Evolutionary conservation across 2,797 vertebrate species (phyloP), one percentile per base, ranked within the genome.

Genomic region (Amphiprion clarkii): DNA sequence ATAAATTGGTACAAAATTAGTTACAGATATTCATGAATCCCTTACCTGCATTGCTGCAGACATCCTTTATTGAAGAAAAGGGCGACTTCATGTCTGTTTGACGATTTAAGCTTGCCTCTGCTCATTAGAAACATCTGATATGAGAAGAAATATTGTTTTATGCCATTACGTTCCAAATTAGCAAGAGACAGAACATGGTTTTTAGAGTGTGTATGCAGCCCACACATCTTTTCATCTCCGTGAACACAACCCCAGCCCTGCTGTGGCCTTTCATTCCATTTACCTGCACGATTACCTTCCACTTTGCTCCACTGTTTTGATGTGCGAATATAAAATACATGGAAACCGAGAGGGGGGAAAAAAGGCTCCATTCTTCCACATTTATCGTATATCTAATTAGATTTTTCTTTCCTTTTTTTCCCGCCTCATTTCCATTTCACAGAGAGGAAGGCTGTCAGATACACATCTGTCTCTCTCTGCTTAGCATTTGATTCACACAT

Each of bases 401-500:
- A 51, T 67, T 9, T n/a, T 3, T 39, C 16, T 6, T 12, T 16
- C 36, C 29, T 16, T 5, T 51, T 74, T 29, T 74, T 33, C 49
- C 53, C 25, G 31, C 68, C 31, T 76, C 39, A 83, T 85, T 80
- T 82, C 55, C 74, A 83, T 80, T 82, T 86, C 75, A 85, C 31
- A 1, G 23, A 23, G 23, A 23, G 23, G 23, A 23, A 70, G 60
- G 49, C 71, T 49, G 66, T 71, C 36, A 57, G 49, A 73, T 61
- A 36, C 0, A 1, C 51, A 51, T 76, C 42, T 56, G 33, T 60
- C 40, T 48, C 48, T 61, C 29, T 52, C 70, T 79, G 72, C 46
- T 85, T 71, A 68, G 71, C 66, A 82, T 88, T 80, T 83, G 17
- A 78, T 84, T 78, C 60, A 61, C 60, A 74, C 74, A 68, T 63